Base-by-base conservation (phyloP, 2,113 vertebrate species). In the Bos taurus region DNA sequence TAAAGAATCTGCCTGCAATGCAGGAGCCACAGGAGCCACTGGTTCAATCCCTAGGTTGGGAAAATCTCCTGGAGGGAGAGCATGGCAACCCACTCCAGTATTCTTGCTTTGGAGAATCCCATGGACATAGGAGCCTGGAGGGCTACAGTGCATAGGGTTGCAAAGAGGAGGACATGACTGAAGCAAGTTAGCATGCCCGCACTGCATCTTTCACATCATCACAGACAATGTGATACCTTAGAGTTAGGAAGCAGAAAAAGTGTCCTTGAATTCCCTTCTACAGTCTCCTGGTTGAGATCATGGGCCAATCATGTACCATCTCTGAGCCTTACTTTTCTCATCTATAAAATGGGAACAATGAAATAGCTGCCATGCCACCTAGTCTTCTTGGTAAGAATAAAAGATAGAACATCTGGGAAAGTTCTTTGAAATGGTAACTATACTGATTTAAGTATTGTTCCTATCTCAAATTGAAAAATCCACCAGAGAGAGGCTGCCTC, bases 381-480 rank as follows among this genome's bases (percentile, higher is more conserved):
- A 21, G n/a, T 81, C n/a, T 21, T 46, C 1, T 48, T 62, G 82
- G 43, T 74, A 48, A 59, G 80, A 86, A 46, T 28, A 56, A 46
- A 62, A 90, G 56, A 60, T 25, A 15, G 2, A 57, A 52, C 0
- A 2, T 82, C 13, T 82, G 50, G 82, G 40, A 40, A 93, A 74
- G 84, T n/a, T 81, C 59, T 97, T 92, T 90, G 74, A 96, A 92
- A 91, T 80, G 54, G 30, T 78, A 91, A 86, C 14, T 62, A 64
- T 7, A 46, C 43, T 82, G 77, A 28, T 15, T 33, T 36, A 46
- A 30, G 26, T 28, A 56, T 85, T 87, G 46, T 82, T 84, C 50
- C 60, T 54, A 48, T 81, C 36, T 40, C 71, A 48, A 30, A 48
- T 43, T 15, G 43, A 57, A 88, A 85, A 93, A n/a, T 64, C 50